These are phyloP conservation scores for Macquaria ambigua DNA, from an alignment of 2,113 vertebrate genomes.

Conservation along the genomic window DNA sequence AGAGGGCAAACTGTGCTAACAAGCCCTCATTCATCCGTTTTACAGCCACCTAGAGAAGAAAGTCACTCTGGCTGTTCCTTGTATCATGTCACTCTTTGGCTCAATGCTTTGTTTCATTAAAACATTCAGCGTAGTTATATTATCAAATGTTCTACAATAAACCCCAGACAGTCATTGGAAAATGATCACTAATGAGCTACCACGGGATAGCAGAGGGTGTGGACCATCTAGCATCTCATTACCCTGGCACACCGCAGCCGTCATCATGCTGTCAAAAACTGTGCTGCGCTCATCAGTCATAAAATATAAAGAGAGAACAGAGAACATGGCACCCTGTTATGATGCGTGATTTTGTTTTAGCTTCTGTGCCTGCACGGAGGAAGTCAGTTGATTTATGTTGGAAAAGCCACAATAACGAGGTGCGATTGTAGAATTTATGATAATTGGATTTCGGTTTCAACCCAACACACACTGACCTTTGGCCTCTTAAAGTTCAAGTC, in stretches of 20 bases:
- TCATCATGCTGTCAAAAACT: slow-evolving; percentile 41
- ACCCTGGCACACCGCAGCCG: slow-evolving; percentile 17
- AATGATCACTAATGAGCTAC: slow-evolving; percentile 62
- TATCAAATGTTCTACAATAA: slow-evolving; percentile 35
- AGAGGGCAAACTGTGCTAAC: slow-evolving; percentile 11
- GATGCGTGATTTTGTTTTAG: slow-evolving; percentile 24
- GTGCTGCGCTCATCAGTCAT: slow-evolving; percentile 20
- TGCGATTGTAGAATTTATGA: slow-evolving; percentile 11
- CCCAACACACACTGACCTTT: slow-evolving; percentile 7
- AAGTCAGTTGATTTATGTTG: neutral
- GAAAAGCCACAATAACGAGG: neutral
- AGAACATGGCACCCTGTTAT: slow-evolving; percentile 12
- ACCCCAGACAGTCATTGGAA: slow-evolving; percentile 29
- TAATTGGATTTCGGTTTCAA: slow-evolving; percentile 30
- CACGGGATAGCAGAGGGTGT: slow-evolving; percentile 55
- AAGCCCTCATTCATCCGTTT: slow-evolving; percentile 47
- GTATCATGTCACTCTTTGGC: slow-evolving; percentile 44
- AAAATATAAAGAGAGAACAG: slow-evolving; percentile 14
- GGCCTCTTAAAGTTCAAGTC: slow-evolving; percentile 5
- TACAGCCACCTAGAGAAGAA: slow-evolving; percentile 33
- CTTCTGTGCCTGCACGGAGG: slow-evolving; percentile 11
- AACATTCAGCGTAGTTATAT: slow-evolving; percentile 20
- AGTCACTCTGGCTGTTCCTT: slow-evolving; percentile 9
- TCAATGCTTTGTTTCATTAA: slow-evolving; percentile 16
- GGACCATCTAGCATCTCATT: slow-evolving; percentile 42